phyloP scores from a whole-genome alignment of 2,113 vertebrate genomes.

The Centropristis striata region DNA sequence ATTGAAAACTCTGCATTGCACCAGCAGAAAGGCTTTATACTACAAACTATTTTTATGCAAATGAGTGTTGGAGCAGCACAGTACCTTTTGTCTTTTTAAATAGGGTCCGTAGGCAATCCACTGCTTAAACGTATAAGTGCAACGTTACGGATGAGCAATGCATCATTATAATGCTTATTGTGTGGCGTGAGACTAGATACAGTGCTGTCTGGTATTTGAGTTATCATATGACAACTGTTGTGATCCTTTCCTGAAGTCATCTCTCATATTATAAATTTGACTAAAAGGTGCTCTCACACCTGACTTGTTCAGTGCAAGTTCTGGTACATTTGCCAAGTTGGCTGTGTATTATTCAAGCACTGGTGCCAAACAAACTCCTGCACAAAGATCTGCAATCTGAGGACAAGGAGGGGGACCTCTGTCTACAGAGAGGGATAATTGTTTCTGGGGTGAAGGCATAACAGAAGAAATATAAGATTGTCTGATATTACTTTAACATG shows the following conservation, averaged over 20 bases:
- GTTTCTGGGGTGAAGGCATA: no score
- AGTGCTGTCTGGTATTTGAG: background rate
- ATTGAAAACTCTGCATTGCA: conserved; percentile 62
- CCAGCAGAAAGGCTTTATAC: conserved; percentile 42
- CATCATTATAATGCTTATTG: background rate
- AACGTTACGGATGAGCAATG: background rate
- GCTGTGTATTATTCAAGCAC: no score
- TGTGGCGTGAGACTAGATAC: background rate
- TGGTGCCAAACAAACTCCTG: no score
- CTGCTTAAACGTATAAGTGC: background rate
- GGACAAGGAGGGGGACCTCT: no score
- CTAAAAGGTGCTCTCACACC: no score
- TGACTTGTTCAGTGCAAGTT: no score
- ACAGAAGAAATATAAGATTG: no score
- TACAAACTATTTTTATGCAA: conserved; percentile 63
- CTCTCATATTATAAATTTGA: no score
- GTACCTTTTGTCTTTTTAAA: conserved; percentile 27
- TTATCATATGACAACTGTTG: background rate
- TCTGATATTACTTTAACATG: no score
- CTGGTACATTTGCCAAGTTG: no score
- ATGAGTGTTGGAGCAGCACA: conserved; percentile 38
- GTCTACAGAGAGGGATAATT: no score
- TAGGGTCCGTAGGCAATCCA: background rate
- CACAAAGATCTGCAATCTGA: no score
- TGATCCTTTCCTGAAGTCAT: background rate